phyloP scores from a whole-genome alignment of 2,888 invertebrate genomes.

The Nezara viridula region DNA sequence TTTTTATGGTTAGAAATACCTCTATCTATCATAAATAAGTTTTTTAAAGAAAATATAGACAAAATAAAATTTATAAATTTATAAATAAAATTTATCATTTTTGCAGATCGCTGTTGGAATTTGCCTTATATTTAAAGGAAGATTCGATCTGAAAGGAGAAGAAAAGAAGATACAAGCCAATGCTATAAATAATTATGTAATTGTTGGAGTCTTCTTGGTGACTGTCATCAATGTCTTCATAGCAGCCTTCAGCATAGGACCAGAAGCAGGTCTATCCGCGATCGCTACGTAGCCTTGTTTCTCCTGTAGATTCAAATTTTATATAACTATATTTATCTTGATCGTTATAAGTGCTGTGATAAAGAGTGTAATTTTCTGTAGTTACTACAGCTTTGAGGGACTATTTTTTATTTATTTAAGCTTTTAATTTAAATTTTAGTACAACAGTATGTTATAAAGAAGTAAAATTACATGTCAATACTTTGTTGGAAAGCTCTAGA shows the following conservation, averaged over 20 bases:
- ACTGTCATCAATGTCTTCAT: conserved; percentile 92
- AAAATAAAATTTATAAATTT: too few relatives aligned
- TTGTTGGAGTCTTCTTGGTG: conserved; percentile 86
- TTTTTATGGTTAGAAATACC: too few relatives aligned
- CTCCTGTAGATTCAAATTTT: background rate
- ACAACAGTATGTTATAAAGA: background rate
- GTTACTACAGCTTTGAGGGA: background rate
- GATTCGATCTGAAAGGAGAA: conserved; percentile 83
- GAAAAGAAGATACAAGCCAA: conserved; percentile 82
- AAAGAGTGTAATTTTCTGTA: conserved; percentile 6
- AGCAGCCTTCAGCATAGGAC: conserved; percentile 80
- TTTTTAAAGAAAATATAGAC: too few relatives aligned
- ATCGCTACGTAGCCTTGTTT: background rate
- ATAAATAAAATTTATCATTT: conserved; percentile 1
- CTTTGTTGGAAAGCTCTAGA: too few relatives aligned
- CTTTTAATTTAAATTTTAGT: background rate
- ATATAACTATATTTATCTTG: background rate
- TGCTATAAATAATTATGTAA: conserved; percentile 86
- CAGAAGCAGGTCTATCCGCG: background rate
- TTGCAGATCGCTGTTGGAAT: conserved; percentile 83
- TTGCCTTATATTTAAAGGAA: conserved; percentile 86
- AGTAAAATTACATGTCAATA: too few relatives aligned
- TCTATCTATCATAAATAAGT: too few relatives aligned
- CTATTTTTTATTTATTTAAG: too few relatives aligned
- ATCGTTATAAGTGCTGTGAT: conserved; percentile 22